phyloP scores from a whole-genome alignment of 2,113 vertebrate genomes.

The Galbula dea region DNA sequence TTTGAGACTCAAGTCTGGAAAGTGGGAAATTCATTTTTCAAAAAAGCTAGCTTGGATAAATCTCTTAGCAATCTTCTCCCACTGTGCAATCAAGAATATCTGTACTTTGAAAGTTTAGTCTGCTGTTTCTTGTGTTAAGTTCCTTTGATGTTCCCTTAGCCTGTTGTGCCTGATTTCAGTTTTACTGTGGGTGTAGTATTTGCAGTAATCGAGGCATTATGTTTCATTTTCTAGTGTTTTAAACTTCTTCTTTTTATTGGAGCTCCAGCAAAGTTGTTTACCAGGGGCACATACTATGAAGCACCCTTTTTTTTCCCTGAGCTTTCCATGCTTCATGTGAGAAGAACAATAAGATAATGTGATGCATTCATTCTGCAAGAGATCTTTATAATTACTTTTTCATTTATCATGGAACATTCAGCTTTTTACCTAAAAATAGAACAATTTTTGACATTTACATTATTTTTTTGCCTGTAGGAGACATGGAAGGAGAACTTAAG shows the following conservation, averaged over 20 bases:
- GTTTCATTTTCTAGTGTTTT: slow-evolving; percentile 43
- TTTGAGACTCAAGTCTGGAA: background rate
- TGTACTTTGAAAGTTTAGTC: slow-evolving; percentile 5
- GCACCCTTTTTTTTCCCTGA: background rate
- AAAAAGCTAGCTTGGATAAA: background rate
- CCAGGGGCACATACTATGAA: background rate
- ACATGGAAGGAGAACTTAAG: background rate
- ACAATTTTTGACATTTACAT: background rate
- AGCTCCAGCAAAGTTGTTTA: slow-evolving; percentile 27
- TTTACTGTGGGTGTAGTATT: slow-evolving; percentile 3
- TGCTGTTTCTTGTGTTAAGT: background rate
- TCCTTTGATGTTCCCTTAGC: background rate
- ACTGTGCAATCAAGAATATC: background rate
- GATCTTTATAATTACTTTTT: background rate
- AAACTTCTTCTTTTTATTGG: slow-evolving; percentile 8
- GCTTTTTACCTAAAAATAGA: background rate
- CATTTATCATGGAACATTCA: background rate
- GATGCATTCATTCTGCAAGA: background rate
- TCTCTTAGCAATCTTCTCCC: background rate
- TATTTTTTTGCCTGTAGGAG: background rate
- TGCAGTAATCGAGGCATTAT: background rate
- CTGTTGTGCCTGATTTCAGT: background rate
- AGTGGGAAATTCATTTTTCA: background rate
- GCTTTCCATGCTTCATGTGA: background rate
- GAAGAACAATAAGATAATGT: background rate